phyloP scores from a whole-genome alignment of 2,888 invertebrate genomes.

The Rhabditoides inermis region DNA sequence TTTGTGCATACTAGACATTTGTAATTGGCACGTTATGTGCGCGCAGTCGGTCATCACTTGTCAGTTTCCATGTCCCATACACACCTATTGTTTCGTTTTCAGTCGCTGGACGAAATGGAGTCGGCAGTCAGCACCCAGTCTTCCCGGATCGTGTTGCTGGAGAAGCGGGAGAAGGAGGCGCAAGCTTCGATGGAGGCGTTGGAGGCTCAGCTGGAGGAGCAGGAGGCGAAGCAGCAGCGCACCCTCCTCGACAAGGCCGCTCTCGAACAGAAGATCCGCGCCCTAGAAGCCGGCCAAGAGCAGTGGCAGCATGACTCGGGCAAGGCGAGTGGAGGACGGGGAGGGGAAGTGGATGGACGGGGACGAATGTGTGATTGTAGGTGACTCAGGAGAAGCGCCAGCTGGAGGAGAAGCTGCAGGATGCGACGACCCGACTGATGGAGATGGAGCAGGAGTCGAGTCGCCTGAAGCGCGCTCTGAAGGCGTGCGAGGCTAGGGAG shows the following conservation, averaged over 20 bases:
- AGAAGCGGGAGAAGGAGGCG: constrained; percentile 1
- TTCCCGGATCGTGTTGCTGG: too few relatives aligned
- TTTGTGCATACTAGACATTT: too few relatives aligned
- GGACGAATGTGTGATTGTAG: constrained; percentile 34
- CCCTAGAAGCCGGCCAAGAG: constrained; percentile 13
- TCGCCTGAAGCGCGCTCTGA: constrained; percentile 53
- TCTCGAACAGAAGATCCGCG: constrained; percentile 73
- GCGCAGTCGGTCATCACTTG: too few relatives aligned
- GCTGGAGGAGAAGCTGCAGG: constrained; percentile 82
- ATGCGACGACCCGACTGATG: constrained; percentile 80
- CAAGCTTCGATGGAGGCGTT: too few relatives aligned
- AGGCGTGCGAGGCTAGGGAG: constrained; percentile 89
- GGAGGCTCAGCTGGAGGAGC: constrained; percentile 70
- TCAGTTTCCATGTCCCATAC: too few relatives aligned
- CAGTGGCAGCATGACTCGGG: constrained; percentile 12
- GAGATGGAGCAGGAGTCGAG: constrained; percentile 90
- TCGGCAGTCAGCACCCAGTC: too few relatives aligned
- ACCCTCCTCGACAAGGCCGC: constrained; percentile 93
- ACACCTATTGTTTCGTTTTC: too few relatives aligned
- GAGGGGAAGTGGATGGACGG: constrained; percentile 12
- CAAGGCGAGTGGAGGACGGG: constrained; percentile 2
- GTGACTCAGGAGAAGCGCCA: constrained; percentile 85
- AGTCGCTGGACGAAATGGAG: too few relatives aligned
- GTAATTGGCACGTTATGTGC: too few relatives aligned
- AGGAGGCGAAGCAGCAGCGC: constrained; percentile 90